phyloP scores from a whole-genome alignment of 2,113 vertebrate genomes.

The Rhagologus leucostigma region DNA sequence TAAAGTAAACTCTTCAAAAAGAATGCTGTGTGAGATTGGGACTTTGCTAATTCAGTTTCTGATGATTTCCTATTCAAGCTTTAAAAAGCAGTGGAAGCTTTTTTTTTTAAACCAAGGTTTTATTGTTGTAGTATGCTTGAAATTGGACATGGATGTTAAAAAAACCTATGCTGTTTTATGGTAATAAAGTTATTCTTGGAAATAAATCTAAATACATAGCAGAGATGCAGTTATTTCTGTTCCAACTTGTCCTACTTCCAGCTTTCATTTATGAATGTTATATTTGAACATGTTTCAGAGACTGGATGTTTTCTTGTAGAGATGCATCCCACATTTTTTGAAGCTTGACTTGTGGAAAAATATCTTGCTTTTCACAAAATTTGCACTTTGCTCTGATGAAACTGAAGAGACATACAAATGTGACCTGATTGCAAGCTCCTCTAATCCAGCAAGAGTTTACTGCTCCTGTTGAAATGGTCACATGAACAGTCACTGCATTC shows the following conservation, averaged over 20 bases:
- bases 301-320: slow-evolving; percentile 11
- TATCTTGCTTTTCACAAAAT: not conserved
- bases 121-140: not conserved
- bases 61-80: not conserved
- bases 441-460: not conserved
- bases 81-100: not conserved
- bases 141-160: not conserved
- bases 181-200: slow-evolving; percentile 46
- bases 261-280: slow-evolving; percentile 30
- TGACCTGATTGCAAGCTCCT: not conserved
- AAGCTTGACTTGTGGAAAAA: slow-evolving; percentile 6
- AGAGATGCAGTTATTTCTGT: slow-evolving; percentile 44
- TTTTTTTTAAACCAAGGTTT: not conserved
- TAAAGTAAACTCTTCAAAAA: not conserved
- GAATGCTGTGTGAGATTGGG: not conserved
- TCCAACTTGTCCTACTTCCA: slow-evolving; percentile 35
- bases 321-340: not conserved
- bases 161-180: not conserved
- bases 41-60: not conserved
- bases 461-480: not conserved
- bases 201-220: slow-evolving; percentile 26
- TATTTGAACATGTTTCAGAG: slow-evolving; percentile 16
- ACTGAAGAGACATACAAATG: not conserved
- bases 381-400: not conserved
- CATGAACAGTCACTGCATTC: not conserved